Evolutionary conservation across 2,888 invertebrate genomes (phyloP).

Genomic region (Cheilosia grossa): DNA sequence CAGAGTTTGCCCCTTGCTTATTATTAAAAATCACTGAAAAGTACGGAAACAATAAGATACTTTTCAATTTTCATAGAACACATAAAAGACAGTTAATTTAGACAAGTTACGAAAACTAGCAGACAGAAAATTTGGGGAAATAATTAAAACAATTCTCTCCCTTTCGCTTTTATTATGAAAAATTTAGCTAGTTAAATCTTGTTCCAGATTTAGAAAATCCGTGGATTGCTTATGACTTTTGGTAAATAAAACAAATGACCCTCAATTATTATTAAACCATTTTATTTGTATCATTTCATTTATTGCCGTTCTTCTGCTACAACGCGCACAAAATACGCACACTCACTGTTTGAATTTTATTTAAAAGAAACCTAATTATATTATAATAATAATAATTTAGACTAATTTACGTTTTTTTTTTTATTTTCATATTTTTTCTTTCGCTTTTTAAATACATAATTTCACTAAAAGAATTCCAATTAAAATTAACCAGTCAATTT

Average conservation of each 20-base stretch:
- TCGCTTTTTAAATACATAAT: constrained; percentile 15
- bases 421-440: neutral
- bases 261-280: constrained; percentile 64
- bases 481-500: constrained; percentile 57
- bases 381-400: constrained; percentile 48
- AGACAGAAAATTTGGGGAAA: too few relatives aligned
- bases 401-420: constrained; percentile 21
- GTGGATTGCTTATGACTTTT: neutral
- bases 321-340: constrained; percentile 68
- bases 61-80: too few relatives aligned
- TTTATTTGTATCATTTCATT: constrained; percentile 73
- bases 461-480: constrained; percentile 27
- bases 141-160: too few relatives aligned
- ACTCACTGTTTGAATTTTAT: constrained; percentile 59
- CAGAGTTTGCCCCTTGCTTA: too few relatives aligned
- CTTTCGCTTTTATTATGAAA: too few relatives aligned
- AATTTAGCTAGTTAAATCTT: too few relatives aligned
- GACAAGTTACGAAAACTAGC: too few relatives aligned
- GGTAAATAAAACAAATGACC: constrained; percentile 16
- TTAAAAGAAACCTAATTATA: constrained; percentile 9
- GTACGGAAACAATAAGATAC: too few relatives aligned
- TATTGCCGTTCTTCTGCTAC: constrained; percentile 57
- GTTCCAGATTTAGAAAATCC: too few relatives aligned
- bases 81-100: too few relatives aligned
- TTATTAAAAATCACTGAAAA: too few relatives aligned